Base-by-base conservation (phyloP, 2,797 vertebrate species). In the Sebastes nivosus region DNA sequence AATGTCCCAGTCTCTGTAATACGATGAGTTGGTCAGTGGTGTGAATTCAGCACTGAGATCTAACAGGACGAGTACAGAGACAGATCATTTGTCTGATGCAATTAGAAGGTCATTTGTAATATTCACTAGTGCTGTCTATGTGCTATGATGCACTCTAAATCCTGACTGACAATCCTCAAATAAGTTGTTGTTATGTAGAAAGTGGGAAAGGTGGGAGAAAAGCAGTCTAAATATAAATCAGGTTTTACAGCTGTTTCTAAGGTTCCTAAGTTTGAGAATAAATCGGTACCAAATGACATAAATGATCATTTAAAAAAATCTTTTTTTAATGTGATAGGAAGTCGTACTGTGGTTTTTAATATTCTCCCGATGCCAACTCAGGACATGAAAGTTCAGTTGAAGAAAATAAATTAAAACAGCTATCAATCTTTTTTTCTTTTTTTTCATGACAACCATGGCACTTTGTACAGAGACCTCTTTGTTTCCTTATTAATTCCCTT, bases 401-500 rank as follows among this genome's bases (percentile, higher is more conserved):
- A 54, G 14, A 67, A 67, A 46, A 52, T 22, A n/a, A 72, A 60
- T 16, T 42, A 34, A 68, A 77, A 50, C 54, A 6, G 22, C 2
- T 22, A 70, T 36, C 42, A 68, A 13, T 55, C 16, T 80, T 59
- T 55, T 11, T 18, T 50, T 50, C 2, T 57, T 13, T 64, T 52
- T 72, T 54, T 34, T 24, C 14, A 54, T 59, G 18, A 69, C 32
- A 64, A 27, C 25, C 14, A 13, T 10, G 6, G 38, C 22, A 27
- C 13, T 74, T 32, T 68, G 7, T 14, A 57, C 18, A 69, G 25
- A 66, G 71, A 24, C 36, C 11, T 73, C 59, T 75, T 80, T 80
- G 64, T 73, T 75, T 72, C 29, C 46, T 66, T 34, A 59, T 74
- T 67, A 54, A 60, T 80, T 75, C 38, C 83, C 42, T 75, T 88